Percentiles rank a stretch among this genome's conserved stretches.
Evolutionary conservation across 2,797 vertebrate species (phyloP).

Genomic region (Myotis findleyi): DNA sequence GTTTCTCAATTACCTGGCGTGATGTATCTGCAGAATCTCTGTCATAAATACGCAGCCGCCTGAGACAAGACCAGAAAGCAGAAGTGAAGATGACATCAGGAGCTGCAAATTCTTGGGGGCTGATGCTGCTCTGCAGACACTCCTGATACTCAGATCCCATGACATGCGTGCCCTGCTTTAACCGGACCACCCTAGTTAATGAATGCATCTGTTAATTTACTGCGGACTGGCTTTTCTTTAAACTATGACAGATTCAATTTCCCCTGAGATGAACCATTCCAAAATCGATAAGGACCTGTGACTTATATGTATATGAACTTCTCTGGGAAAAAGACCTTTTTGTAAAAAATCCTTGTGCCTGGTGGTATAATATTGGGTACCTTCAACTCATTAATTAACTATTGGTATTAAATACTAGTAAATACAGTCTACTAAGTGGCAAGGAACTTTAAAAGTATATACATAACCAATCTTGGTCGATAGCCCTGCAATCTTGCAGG

Average conservation of each 20-base stretch:
- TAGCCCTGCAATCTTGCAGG: not conserved
- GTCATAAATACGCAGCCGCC: conserved; percentile 30
- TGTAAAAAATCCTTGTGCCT: not conserved
- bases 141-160: conserved; percentile 74
- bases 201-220: conserved; percentile 68
- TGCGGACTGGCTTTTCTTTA: conserved; percentile 69
- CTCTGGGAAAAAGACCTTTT: not conserved
- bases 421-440: conserved; percentile 7
- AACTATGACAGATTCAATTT: conserved; percentile 56
- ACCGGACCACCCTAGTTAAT: conserved; percentile 61
- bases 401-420: conserved; percentile 54
- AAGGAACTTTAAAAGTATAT: not conserved
- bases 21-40: conserved; percentile 71
- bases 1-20: conserved; percentile 71
- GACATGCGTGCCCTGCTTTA: conserved; percentile 54
- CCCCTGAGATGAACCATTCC: conserved; percentile 59
- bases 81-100: conserved; percentile 52
- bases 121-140: not conserved
- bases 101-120: not conserved
- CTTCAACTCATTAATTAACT: conserved; percentile 49
- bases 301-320: conserved; percentile 62
- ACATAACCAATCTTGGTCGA: not conserved
- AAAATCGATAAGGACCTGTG: conserved; percentile 46
- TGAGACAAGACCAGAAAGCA: conserved; percentile 62
- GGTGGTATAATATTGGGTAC: not conserved